These are phyloP conservation scores for Eueides isabella DNA, from an alignment of 1,140 invertebrate genomes.

Conservation along the genomic window DNA sequence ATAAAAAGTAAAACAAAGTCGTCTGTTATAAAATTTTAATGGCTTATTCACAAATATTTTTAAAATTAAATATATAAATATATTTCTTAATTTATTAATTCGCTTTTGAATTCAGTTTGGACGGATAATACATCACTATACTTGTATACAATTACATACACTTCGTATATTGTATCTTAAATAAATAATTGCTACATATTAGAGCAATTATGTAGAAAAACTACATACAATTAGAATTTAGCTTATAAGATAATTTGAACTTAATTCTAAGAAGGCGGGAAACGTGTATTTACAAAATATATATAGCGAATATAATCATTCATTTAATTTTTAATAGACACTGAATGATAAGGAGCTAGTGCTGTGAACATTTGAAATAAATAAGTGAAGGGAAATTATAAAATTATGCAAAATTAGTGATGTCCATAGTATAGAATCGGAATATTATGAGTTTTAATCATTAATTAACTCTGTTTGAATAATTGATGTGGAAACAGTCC, in stretches of 20 bases:
- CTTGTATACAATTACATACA: constrained; percentile 55
- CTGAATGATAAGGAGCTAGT: background rate
- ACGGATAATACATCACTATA: constrained; percentile 61
- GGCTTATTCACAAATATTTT: constrained; percentile 43
- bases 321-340: constrained; percentile 10
- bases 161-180: constrained; percentile 57
- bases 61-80: constrained; percentile 69
- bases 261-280: constrained; percentile 30
- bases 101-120: constrained; percentile 59
- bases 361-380: constrained; percentile 5
- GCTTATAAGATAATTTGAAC: background rate
- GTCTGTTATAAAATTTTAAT: constrained; percentile 50
- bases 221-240: background rate
- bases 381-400: background rate
- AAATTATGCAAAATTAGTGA: constrained; percentile 11
- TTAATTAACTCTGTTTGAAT: constrained; percentile 2
- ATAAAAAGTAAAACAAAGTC: constrained; percentile 33
- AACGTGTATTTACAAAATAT: constrained; percentile 33
- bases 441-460: background rate
- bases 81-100: constrained; percentile 72
- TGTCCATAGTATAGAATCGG: background rate
- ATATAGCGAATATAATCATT: background rate
- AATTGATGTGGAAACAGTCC: constrained; percentile 8
- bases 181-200: background rate
- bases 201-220: background rate